Percentiles rank a stretch among this genome's conserved stretches.
Evolutionary conservation across 2,888 invertebrate species (phyloP).

Genomic region (Ormyrus nitidulus): DNA sequence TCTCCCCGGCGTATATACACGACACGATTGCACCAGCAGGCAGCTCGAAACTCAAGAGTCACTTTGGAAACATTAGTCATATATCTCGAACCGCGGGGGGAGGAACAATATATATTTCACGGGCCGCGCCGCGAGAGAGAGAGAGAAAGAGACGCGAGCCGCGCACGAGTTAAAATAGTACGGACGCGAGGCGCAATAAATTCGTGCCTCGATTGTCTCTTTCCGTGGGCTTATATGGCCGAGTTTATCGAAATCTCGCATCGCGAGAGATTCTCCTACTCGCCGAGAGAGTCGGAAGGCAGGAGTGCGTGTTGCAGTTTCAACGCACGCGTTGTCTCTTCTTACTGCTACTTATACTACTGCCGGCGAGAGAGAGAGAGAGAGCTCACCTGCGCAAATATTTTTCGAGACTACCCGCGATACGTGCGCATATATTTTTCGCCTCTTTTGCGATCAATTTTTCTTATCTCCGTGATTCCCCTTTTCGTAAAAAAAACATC

Average conservation of each 20-base stretch:
- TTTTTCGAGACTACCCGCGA: slow-evolving; percentile 16
- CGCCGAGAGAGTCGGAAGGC: neutral
- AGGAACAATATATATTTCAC: slow-evolving; percentile 15
- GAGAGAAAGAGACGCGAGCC: slow-evolving; percentile 11
- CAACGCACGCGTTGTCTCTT: neutral
- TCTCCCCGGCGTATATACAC: neutral
- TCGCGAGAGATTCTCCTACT: slow-evolving; percentile 5
- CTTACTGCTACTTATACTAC: neutral
- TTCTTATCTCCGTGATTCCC: too few species aligned
- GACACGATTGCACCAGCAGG: slow-evolving; percentile 29
- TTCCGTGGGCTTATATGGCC: neutral
- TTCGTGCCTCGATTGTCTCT: slow-evolving; percentile 50
- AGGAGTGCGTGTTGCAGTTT: neutral
- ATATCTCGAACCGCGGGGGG: slow-evolving; percentile 7
- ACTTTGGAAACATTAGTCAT: slow-evolving; percentile 51
- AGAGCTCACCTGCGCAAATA: slow-evolving; percentile 38
- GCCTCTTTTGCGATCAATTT: too few species aligned
- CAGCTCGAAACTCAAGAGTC: slow-evolving; percentile 41
- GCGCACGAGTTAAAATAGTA: slow-evolving; percentile 26
- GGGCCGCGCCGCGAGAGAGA: neutral
- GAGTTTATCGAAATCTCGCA: slow-evolving; percentile 41
- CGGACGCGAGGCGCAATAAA: slow-evolving; percentile 35
- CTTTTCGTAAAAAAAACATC: too few species aligned
- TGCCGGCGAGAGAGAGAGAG: neutral
- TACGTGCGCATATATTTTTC: too few species aligned